Percentiles rank a stretch among this genome's conserved stretches.
These are phyloP conservation scores for Drosophila anomalata DNA, from an alignment of 2,888 invertebrate genomes.

Conservation along the genomic window DNA sequence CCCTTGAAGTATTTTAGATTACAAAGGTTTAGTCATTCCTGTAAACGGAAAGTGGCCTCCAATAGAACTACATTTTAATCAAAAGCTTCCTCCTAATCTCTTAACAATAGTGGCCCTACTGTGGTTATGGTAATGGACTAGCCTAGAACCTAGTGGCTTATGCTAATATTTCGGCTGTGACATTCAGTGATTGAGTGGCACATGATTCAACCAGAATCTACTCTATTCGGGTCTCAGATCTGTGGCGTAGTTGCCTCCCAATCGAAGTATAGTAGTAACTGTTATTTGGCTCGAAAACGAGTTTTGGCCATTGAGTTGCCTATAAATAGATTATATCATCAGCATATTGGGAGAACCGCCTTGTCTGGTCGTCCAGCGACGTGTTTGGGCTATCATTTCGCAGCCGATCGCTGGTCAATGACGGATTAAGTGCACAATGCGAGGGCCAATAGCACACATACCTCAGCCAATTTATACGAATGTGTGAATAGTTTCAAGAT, in stretches of 20 bases:
- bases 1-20: neutral
- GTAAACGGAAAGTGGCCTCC: neutral
- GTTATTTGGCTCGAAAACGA: conserved; percentile 57
- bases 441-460: conserved; percentile 32
- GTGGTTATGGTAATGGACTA: conserved; percentile 2
- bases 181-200: conserved; percentile 35
- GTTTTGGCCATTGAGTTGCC: conserved; percentile 46
- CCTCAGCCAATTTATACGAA: conserved; percentile 61
- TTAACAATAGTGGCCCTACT: neutral
- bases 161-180: conserved; percentile 9
- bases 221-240: conserved; percentile 27
- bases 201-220: conserved; percentile 35
- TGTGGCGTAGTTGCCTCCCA: conserved; percentile 47
- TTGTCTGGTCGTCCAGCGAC: conserved; percentile 23
- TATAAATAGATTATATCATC: conserved; percentile 55
- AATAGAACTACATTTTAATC: too few relatives aligned
- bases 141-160: neutral
- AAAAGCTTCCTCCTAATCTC: neutral
- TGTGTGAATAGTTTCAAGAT: conserved; percentile 68
- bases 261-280: conserved; percentile 61
- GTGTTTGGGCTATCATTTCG: conserved; percentile 23
- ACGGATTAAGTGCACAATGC: conserved; percentile 38
- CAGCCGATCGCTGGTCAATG: conserved; percentile 37
- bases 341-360: conserved; percentile 25
- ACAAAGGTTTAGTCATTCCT: neutral